Evolutionary conservation across 2,797 vertebrate genomes (phyloP).

Genomic region (Poecilia picta): DNA sequence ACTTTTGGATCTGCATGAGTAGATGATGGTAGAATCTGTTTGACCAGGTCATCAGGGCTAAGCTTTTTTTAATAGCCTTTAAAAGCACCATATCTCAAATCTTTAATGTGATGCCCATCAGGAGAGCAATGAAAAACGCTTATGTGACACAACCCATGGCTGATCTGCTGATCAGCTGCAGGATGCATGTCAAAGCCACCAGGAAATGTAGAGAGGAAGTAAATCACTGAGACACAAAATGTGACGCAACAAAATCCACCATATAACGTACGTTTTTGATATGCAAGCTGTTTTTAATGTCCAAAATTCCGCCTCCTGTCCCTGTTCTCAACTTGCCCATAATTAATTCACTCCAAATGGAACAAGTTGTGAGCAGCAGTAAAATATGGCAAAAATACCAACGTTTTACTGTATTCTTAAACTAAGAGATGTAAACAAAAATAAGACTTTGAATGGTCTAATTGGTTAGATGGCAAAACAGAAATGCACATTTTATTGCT

Average conservation of each 20-base stretch:
- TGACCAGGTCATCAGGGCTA: background rate
- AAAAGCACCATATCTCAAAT: background rate
- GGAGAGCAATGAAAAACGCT: background rate
- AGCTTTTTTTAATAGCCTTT: background rate
- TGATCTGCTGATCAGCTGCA: background rate
- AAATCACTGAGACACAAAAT: background rate
- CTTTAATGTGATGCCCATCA: background rate
- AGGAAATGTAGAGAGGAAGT: background rate
- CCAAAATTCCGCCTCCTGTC: background rate
- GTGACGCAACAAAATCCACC: background rate
- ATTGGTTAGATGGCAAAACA: background rate
- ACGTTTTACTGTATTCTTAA: background rate
- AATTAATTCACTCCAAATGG: background rate
- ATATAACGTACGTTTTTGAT: background rate
- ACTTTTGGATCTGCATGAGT: background rate
- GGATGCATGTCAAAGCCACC: background rate
- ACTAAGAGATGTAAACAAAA: background rate
- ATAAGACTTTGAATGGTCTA: background rate
- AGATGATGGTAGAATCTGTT: constrained; percentile 2
- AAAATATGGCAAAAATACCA: background rate
- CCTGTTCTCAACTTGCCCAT: background rate
- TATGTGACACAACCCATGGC: background rate
- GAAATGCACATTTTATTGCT: background rate
- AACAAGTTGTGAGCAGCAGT: background rate
- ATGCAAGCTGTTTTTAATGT: background rate